A percentile compares a stretch with the other conserved stretches of the same genome.
phyloP scores from a whole-genome alignment of 2,888 invertebrate genomes.

The Chouioia cunea region DNA sequence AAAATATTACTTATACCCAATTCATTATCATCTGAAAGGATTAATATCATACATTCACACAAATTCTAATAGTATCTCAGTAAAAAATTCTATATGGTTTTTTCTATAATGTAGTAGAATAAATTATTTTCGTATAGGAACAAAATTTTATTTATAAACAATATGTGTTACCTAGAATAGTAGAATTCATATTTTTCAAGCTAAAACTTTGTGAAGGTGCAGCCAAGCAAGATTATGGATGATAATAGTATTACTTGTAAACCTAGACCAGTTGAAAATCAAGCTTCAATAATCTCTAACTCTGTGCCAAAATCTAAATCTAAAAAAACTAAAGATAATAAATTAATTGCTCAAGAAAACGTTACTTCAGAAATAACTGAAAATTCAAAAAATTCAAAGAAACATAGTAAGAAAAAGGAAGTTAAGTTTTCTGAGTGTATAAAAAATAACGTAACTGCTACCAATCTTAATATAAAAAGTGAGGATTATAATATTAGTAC shows the following conservation, averaged over 20 bases:
- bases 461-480: constrained; percentile 32
- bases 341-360: constrained; percentile 47
- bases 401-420: constrained; percentile 48
- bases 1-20: constrained; percentile 7
- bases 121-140: not conserved
- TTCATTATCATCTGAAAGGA: constrained; percentile 9
- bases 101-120: not conserved
- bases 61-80: constrained; percentile 16
- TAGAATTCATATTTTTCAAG: constrained; percentile 55
- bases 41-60: constrained; percentile 1
- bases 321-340: constrained; percentile 55
- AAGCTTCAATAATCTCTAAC: constrained; percentile 50
- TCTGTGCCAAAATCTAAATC: constrained; percentile 49
- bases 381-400: constrained; percentile 49
- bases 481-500: constrained; percentile 33
- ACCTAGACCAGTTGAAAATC: constrained; percentile 48
- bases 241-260: constrained; percentile 52
- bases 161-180: constrained; percentile 22
- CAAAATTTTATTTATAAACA: not conserved
- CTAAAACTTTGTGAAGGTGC: constrained; percentile 54
- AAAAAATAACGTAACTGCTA: constrained; percentile 45
- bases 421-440: constrained; percentile 41
- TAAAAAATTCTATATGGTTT: not conserved
- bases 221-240: constrained; percentile 56
- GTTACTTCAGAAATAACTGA: constrained; percentile 47